phyloP scores from a whole-genome alignment of 2,797 vertebrate genomes.

The Artibeus jamaicensis region DNA sequence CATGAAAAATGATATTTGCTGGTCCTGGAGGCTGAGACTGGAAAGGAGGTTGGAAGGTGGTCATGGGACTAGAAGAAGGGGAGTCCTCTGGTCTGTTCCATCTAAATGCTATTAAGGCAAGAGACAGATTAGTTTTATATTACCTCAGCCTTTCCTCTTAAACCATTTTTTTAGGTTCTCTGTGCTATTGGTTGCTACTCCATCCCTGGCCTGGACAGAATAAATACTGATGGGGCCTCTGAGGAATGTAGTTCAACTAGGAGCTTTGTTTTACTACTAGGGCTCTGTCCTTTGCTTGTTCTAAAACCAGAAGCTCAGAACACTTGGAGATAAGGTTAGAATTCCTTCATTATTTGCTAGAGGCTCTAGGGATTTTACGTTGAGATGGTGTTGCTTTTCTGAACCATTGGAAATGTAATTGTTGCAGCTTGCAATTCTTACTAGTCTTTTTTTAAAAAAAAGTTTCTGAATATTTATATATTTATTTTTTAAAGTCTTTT shows the following conservation, averaged over 20 bases:
- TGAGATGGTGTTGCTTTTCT: conserved; percentile 10
- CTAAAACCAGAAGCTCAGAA: background rate
- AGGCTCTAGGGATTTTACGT: background rate
- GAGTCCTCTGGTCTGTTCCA: background rate
- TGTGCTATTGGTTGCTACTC: background rate
- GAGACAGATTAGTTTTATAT: background rate
- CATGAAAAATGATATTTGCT: background rate
- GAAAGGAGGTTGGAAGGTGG: background rate
- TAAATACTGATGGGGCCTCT: background rate
- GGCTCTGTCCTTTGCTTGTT: background rate
- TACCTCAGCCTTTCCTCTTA: background rate
- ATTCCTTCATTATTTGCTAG: background rate
- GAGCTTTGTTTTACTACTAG: background rate
- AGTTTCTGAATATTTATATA: too few relatives aligned
- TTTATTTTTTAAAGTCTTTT: too few relatives aligned
- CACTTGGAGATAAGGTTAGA: background rate
- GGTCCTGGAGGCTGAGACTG: background rate
- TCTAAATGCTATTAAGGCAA: background rate
- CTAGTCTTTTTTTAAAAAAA: too few relatives aligned
- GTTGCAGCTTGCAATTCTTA: background rate
- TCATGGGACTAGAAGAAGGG: background rate
- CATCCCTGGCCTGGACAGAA: background rate
- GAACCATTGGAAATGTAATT: background rate
- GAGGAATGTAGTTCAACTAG: background rate
- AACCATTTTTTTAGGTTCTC: background rate